Conservation (phyloP, 2,797 vertebrate genomes). For the Aeoliscus strigatus region DNA sequence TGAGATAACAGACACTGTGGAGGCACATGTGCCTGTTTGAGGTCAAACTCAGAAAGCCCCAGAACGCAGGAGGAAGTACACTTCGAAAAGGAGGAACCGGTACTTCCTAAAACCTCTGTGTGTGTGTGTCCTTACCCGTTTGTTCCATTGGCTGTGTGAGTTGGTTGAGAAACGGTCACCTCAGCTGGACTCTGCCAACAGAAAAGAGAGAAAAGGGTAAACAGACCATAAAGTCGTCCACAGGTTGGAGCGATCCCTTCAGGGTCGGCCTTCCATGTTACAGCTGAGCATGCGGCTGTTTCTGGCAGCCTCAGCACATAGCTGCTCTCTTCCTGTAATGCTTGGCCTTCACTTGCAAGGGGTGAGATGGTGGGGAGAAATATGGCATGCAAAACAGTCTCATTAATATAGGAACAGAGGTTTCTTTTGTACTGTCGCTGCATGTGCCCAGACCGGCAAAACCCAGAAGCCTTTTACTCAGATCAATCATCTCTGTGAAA, state of each 20-base stretch:
- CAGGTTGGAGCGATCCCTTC: conserved; percentile 42
- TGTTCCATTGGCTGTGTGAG: conserved; percentile 73
- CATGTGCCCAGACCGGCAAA: conserved; percentile 32
- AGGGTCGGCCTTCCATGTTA: conserved; percentile 42
- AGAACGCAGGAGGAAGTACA: conserved; percentile 47
- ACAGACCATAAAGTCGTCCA: conserved; percentile 33
- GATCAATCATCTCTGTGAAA: conserved; percentile 33
- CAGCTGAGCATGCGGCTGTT: conserved; percentile 42
- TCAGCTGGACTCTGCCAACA: conserved; percentile 75
- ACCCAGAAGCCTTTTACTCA: conserved; percentile 40
- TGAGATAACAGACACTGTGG: conserved; percentile 12
- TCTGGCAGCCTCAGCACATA: conserved; percentile 51
- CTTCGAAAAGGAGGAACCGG: conserved; percentile 49
- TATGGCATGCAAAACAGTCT: conserved; percentile 59
- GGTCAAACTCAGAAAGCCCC: conserved; percentile 36
- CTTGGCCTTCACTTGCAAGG: conserved; percentile 65
- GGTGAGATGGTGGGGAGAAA: conserved; percentile 57
- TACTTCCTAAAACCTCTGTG: conserved; percentile 48
- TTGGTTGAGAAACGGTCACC: conserved; percentile 74
- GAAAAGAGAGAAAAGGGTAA: conserved; percentile 48
- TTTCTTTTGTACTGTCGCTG: conserved; percentile 53
- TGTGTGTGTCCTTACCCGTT: conserved; percentile 67
- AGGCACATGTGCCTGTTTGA: conserved; percentile 14
- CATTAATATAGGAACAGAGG: conserved; percentile 63
- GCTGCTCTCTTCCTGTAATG: conserved; percentile 62